These are phyloP conservation scores for Philopotamus ludificatus DNA, from an alignment of 1,140 invertebrate species.

Conservation along the genomic window DNA sequence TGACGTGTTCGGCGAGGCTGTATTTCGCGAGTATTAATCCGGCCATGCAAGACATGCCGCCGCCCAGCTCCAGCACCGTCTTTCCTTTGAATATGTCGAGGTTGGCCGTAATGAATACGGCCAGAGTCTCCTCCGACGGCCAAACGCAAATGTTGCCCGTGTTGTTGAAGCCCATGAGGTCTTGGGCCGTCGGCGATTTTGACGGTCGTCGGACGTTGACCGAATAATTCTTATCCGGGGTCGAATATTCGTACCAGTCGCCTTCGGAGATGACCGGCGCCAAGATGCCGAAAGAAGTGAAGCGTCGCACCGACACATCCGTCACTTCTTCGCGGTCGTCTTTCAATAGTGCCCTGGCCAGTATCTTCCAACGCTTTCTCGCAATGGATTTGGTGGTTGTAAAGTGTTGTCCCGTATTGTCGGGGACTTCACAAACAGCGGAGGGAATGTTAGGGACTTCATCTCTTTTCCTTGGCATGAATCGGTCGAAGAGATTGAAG, in stretches of 20 bases:
- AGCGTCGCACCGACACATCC: conserved; percentile 57
- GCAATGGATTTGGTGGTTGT: conserved; percentile 46
- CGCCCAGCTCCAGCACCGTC: conserved; percentile 75
- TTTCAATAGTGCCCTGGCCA: conserved; percentile 65
- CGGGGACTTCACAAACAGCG: not conserved
- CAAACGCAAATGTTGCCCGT: conserved; percentile 90
- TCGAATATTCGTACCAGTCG: conserved; percentile 47
- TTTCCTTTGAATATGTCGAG: conserved; percentile 64
- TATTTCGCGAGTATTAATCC: conserved; percentile 74
- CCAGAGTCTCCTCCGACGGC: conserved; percentile 84
- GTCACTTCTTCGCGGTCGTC: conserved; percentile 51
- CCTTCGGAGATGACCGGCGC: conserved; percentile 45
- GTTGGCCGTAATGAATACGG: conserved; percentile 72
- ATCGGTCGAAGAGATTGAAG: not conserved
- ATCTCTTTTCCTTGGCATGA: not conserved
- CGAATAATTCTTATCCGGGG: conserved; percentile 25
- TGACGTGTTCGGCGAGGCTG: conserved; percentile 58
- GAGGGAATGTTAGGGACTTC: not conserved
- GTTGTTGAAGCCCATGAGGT: conserved; percentile 84
- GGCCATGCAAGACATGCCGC: conserved; percentile 83
- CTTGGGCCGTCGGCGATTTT: conserved; percentile 64
- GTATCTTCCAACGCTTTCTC: conserved; percentile 66
- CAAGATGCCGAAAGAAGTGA: conserved; percentile 59
- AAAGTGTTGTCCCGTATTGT: not conserved
- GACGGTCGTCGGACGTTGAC: conserved; percentile 53